phyloP scores from a whole-genome alignment of 2,888 invertebrate genomes.

The Eurytoma adleriae region DNA sequence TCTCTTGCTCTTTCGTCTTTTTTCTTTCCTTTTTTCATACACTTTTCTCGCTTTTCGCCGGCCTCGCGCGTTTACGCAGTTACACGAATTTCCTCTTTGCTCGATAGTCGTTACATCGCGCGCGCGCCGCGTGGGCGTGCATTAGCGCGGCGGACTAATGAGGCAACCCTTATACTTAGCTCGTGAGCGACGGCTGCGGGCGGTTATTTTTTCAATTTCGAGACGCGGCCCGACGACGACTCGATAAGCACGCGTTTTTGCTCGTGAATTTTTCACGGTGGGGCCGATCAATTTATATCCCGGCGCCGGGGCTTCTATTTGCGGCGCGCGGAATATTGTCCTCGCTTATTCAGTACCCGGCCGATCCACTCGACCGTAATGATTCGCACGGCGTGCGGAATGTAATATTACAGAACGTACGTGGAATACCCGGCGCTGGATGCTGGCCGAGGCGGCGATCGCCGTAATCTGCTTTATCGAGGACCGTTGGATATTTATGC shows the following conservation, averaged over 20 bases:
- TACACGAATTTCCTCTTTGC: slow-evolving; percentile 45
- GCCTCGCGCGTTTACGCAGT: not conserved
- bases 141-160: not conserved
- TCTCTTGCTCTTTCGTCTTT: not conserved
- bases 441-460: too few species aligned
- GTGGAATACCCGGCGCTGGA: too few species aligned
- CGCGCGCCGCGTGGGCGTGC: not conserved
- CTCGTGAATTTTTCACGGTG: not conserved
- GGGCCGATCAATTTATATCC: not conserved
- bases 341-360: too few species aligned
- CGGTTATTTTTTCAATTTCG: not conserved
- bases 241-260: not conserved
- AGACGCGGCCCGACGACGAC: not conserved
- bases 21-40: not conserved
- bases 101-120: slow-evolving; percentile 27
- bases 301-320: too few species aligned
- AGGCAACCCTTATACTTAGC: not conserved
- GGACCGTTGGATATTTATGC: too few species aligned
- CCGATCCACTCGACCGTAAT: too few species aligned
- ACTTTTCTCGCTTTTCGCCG: not conserved
- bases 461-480: too few species aligned
- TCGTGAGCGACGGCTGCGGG: not conserved
- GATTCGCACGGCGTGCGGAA: too few species aligned
- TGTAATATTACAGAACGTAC: too few species aligned
- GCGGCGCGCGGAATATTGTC: too few species aligned